Evolutionary conservation across 1,140 invertebrate genomes (phyloP), one percentile per base, ranked within the genome.

Genomic region (Rhagoletis pomonella): DNA sequence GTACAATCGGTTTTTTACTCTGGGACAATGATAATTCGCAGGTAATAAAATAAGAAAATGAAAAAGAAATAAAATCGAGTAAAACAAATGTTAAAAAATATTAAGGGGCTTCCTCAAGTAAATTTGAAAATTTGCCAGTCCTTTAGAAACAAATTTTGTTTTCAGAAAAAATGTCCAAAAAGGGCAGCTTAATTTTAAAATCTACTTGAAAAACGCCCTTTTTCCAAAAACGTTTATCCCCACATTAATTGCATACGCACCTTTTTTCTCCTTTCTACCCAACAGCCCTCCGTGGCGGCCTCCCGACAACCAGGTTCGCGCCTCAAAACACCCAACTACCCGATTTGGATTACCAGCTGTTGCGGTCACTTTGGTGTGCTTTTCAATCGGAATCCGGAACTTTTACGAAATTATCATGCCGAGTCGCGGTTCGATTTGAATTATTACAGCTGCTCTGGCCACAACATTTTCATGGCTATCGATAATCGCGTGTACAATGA

Each of bases 361-460:
- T 95, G 95, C 1, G 96, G 96, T 0, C 96, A 97, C 89, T 96
- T 95, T 89, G 97, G 96, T 2, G 94, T 97, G 1, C 93, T 97
- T 1, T 97, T 97, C 91, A 97, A 97, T 91, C 96, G 95, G 0
- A 97, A 97, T 90, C 94, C 95, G 65, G 97, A 97, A 90, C 93
- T 97, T 19, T 94, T 97, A 50, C 94, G 96, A 89, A 97, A 97
- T 92, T 97, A 97, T 93, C 96, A 97, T 87, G 96, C 96, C 10
- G 97, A 97, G 93, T 94, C 96, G 90, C 95, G 96, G 67, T 97
- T 97, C 90, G 95, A 96, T 88, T 94, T 97, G 19, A 95, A 96
- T 88, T 97, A 97, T 91, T 97, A 97, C 90, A 96, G 96, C 2
- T 96, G 96, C 90, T 95, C 96, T 10, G 95, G 96, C 0, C 95